Percentiles rank a stretch among this genome's conserved stretches.
phyloP scores from a whole-genome alignment of 2,888 invertebrate genomes.

The Altica lythri region DNA sequence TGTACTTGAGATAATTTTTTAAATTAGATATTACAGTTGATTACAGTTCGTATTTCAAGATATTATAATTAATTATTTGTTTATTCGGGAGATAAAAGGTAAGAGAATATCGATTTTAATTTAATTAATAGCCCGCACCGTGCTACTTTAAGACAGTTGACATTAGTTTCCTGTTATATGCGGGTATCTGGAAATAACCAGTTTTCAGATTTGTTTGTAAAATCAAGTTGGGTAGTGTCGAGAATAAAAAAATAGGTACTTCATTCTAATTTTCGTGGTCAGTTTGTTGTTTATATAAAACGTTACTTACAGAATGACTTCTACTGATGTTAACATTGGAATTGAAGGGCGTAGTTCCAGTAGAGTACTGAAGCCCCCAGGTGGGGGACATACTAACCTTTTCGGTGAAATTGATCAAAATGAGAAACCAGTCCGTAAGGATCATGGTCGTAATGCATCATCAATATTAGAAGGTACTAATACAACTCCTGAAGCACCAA shows the following conservation, averaged over 20 bases:
- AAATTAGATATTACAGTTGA: too few species aligned
- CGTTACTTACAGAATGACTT: slow-evolving; percentile 47
- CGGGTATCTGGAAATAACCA: slow-evolving; percentile 8
- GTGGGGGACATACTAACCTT: slow-evolving; percentile 58
- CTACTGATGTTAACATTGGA: slow-evolving; percentile 50
- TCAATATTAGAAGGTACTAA: slow-evolving; percentile 49
- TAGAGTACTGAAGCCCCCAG: slow-evolving; percentile 59
- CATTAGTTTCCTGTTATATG: slow-evolving; percentile 9
- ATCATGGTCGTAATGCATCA: slow-evolving; percentile 46
- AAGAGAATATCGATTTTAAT: too few species aligned
- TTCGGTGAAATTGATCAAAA: slow-evolving; percentile 46
- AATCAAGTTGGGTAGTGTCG: not conserved
- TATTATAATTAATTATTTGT: too few species aligned
- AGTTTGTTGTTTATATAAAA: not conserved
- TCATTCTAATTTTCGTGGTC: not conserved
- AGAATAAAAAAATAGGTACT: not conserved
- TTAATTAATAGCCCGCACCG: too few species aligned
- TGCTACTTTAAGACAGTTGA: slow-evolving; percentile 4
- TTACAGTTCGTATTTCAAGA: too few species aligned
- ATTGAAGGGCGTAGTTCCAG: slow-evolving; percentile 49
- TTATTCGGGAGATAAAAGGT: too few species aligned
- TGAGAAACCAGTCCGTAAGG: slow-evolving; percentile 33
- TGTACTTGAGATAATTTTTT: too few species aligned
- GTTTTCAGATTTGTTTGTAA: not conserved
- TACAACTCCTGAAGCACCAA: not conserved